Evolutionary conservation across 2,797 vertebrate species (phyloP), one percentile per base, ranked within the genome.

Genomic region (Sarcoramphus papa): DNA sequence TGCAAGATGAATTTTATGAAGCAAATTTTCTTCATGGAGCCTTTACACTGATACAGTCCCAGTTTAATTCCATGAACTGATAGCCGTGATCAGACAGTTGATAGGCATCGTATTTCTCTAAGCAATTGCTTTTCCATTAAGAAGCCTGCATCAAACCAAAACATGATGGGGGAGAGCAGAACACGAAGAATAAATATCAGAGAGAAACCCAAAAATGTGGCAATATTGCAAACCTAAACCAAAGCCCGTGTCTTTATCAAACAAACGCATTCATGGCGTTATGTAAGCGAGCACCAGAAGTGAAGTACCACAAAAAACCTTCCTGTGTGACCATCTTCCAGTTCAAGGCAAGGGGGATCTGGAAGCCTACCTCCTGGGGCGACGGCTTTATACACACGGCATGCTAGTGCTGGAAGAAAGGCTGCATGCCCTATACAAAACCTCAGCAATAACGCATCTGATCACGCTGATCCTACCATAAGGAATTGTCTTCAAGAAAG

Each of bases 1-100:
- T 64, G 77, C 84, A 85, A 93, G 84, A 78, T 73, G 40, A 95
- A 92, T 93, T 91, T 91, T 92, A 93, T 59, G 77, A 93, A 89
- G 78, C 35, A 62, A 25, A 53, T 91, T 85, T 83, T 85, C 85
- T 76, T 94, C 23, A 0, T 12, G n/a, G 47, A 80, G 51, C 69
- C 35, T 88, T 56, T 70, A 14, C 16, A 48, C 17, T 30, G 74
- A 31, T 27, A 23, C 37, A 93, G 53, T 30, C 79, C 65, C 47
- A 19, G 72, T 64, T 86, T 80, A 95, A 95, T 76, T 85, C 95
- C 82, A 62, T 28, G 19, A 83, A 88, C 4, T 3, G 72, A 53
- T 43, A 72, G 87, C 57, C 0, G 7, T 28, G 91, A 87, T 88
- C 91, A 70, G 70, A 76, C 74, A 70, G 64, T 19, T 75, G 94